These are phyloP conservation scores for Phocides pigmalion DNA, from an alignment of 1,140 invertebrate genomes.

Conservation along the genomic window DNA sequence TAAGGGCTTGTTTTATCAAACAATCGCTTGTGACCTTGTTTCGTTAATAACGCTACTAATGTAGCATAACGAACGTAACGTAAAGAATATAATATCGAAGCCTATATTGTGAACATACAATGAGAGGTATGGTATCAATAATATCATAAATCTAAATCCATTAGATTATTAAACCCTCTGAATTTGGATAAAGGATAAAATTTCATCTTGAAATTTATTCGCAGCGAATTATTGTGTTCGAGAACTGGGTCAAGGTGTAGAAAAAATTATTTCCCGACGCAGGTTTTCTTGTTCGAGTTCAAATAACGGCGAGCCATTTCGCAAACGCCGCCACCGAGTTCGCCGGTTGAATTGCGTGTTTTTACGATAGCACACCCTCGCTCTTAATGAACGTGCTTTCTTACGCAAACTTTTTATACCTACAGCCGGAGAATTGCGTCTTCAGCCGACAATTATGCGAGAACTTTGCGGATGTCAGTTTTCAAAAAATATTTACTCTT, in stretches of 20 bases:
- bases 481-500: neutral
- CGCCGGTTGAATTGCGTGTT: constrained; percentile 41
- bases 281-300: constrained; percentile 50
- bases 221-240: constrained; percentile 24
- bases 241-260: constrained; percentile 68
- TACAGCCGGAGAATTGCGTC: neutral
- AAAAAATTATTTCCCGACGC: constrained; percentile 65
- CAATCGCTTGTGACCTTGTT: too few species aligned
- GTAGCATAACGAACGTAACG: too few species aligned
- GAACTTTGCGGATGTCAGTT: neutral
- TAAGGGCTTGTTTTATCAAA: too few species aligned
- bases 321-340: constrained; percentile 50
- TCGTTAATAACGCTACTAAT: too few species aligned
- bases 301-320: constrained; percentile 65
- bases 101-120: too few species aligned
- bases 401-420: constrained; percentile 34
- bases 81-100: too few species aligned
- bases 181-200: constrained; percentile 8
- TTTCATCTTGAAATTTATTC: constrained; percentile 38
- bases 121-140: neutral
- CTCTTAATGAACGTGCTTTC: constrained; percentile 40
- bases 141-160: neutral
- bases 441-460: neutral
- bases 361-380: constrained; percentile 25
- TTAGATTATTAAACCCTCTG: neutral